Evolutionary conservation across 2,113 vertebrate genomes (phyloP), one percentile per base, ranked within the genome.

Genomic region (Silurus asotus): DNA sequence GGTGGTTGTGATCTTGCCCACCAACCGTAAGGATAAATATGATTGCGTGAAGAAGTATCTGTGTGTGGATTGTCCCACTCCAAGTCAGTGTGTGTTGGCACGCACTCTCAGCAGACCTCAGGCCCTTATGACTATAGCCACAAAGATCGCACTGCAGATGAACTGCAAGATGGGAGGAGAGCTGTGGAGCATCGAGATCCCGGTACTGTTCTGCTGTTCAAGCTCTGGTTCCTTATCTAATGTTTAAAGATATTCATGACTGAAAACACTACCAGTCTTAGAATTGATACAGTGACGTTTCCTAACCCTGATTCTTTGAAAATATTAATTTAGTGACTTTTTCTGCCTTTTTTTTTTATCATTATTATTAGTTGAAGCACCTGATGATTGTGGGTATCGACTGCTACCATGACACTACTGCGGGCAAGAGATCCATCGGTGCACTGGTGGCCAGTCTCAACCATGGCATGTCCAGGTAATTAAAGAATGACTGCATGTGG

Each of bases 121-220:
- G 88, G 92, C 95, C 0, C 91, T 96, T 81, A 94, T 97, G 96
- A 95, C 97, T 0, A 89, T 99, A 6, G 96, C 96, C 8, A 98
- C 97, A 8, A 99, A 99, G 93, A 97, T 99, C 4, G 96, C 95
- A 10, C 90, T 99, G 56, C 98, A 99, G 90, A 97, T 99, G 93
- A 96, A 96, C 82, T 99, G 97, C 90, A 99, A 99, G 93, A 97
- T 99, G 95, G 98, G 98, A 8, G 98, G 98, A 88, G 98, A 99
- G 25, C 96, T 99, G 8, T 99, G 98, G 98, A 95, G 95, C 2
- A 94, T 99, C 0, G 97, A 99, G 83, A 97, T 99, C 81, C 98
- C 98, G 0, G 98, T 98, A 91, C 93, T 11, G 77, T 61, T 59
- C 28, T 15, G n/a, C 37, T 1, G 2, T 28, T 55, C 15, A 56